Evolutionary conservation across 2,797 vertebrate species (phyloP).

Genomic region (Percopsis omiscomaycus): DNA sequence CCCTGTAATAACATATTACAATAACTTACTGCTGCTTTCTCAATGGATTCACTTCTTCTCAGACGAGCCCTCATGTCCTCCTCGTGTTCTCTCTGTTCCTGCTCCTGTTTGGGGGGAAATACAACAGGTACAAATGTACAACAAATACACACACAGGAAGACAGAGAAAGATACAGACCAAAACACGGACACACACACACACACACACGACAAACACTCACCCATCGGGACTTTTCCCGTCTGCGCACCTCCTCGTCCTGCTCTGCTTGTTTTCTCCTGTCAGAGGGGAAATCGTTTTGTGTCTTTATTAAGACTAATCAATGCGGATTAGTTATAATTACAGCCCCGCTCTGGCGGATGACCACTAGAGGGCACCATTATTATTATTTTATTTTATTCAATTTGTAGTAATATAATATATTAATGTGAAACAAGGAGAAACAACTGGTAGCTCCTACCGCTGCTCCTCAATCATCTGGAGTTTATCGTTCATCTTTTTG

Average conservation of each 20-base stretch:
- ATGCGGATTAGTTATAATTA: not conserved
- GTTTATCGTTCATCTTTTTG: constrained; percentile 80
- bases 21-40: constrained; percentile 82
- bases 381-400: no score
- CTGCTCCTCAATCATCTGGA: constrained; percentile 78
- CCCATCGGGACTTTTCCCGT: constrained; percentile 81
- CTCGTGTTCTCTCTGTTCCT: constrained; percentile 82
- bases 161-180: constrained; percentile 1
- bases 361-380: no score
- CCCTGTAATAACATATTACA: no score
- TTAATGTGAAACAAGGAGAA: not conserved
- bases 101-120: constrained; percentile 65
- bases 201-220: constrained; percentile 68
- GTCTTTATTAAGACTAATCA: not conserved
- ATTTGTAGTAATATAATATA: no score
- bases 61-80: constrained; percentile 78
- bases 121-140: constrained; percentile 21
- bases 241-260: constrained; percentile 73
- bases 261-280: constrained; percentile 78
- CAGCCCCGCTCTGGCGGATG: no score
- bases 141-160: not conserved
- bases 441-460: constrained; percentile 55
- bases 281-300: not conserved
- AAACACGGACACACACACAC: not conserved
- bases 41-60: constrained; percentile 79